Evolutionary conservation across 2,113 vertebrate genomes (phyloP).

Genomic region (Datnioides undecimradiatus): DNA sequence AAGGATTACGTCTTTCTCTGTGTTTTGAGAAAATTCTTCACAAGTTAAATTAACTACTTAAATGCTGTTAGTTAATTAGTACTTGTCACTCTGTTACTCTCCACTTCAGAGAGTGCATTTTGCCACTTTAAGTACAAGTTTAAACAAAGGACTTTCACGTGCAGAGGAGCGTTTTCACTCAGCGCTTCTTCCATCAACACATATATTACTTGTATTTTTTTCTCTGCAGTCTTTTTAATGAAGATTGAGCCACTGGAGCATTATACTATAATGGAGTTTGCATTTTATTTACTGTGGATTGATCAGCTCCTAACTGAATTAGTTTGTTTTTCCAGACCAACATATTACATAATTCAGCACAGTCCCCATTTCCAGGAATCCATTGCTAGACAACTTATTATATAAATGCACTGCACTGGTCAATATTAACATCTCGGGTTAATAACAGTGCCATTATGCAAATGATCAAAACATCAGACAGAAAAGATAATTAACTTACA

Average conservation of each 20-base stretch:
- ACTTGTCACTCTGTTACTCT: no score
- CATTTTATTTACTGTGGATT: not conserved
- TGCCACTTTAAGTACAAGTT: no score
- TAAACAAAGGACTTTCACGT: not conserved
- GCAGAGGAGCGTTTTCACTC: not conserved
- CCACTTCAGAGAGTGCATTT: no score
- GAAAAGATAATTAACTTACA: constrained; percentile 61
- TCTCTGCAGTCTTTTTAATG: not conserved
- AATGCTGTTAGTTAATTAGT: no score
- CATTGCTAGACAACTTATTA: not conserved
- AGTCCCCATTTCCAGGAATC: not conserved
- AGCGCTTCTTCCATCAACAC: not conserved
- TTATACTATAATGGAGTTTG: not conserved
- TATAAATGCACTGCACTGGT: not conserved
- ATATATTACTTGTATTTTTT: not conserved
- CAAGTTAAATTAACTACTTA: no score
- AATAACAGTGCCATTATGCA: constrained; percentile 19
- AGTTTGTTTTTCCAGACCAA: not conserved
- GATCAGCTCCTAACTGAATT: not conserved
- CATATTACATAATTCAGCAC: no score
- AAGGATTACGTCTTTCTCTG: no score
- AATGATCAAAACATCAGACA: constrained; percentile 56
- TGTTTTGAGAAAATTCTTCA: no score
- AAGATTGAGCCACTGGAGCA: not conserved
- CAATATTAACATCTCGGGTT: constrained; percentile 26